These are phyloP conservation scores for Agrotis segetum DNA, from an alignment of 2,888 invertebrate species.

Conservation along the genomic window DNA sequence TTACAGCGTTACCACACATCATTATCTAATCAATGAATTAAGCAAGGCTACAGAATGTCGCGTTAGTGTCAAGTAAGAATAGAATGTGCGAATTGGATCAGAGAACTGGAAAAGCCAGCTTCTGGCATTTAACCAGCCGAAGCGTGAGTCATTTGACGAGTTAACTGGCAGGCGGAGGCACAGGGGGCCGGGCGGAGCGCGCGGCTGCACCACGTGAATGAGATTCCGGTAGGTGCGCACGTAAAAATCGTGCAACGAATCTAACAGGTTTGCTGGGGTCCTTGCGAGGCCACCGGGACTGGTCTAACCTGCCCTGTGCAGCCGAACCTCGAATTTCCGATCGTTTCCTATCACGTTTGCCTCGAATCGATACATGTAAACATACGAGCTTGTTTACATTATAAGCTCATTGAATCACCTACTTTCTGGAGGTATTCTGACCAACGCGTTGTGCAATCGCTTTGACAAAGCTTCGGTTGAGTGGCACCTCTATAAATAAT, in stretches of 20 bases:
- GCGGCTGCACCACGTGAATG: conserved; percentile 88
- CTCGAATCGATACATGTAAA: conserved; percentile 77
- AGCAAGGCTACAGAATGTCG: conserved; percentile 66
- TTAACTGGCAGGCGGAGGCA: conserved; percentile 85
- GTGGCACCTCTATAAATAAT: conserved; percentile 81
- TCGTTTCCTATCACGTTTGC: conserved; percentile 87
- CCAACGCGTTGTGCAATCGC: conserved; percentile 70
- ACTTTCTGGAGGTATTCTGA: conserved; percentile 60
- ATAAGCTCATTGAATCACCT: conserved; percentile 59
- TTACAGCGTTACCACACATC: conserved; percentile 32
- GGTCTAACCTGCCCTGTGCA: conserved; percentile 91
- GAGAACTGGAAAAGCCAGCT: conserved; percentile 90
- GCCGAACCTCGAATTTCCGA: conserved; percentile 89
- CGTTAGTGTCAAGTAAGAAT: conserved; percentile 76
- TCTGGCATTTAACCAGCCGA: conserved; percentile 88
- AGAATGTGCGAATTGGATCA: conserved; percentile 87
- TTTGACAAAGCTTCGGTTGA: conserved; percentile 74
- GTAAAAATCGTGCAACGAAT: conserved; percentile 91
- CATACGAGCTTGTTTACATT: conserved; percentile 75
- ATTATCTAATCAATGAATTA: conserved; percentile 62
- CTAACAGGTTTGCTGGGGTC: conserved; percentile 91
- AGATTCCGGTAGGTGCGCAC: conserved; percentile 91
- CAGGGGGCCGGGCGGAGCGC: conserved; percentile 76
- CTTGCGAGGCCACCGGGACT: conserved; percentile 91
- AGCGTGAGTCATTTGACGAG: conserved; percentile 90